phyloP scores from a whole-genome alignment of 2,888 invertebrate species.

The Tetragonisca angustula region DNA sequence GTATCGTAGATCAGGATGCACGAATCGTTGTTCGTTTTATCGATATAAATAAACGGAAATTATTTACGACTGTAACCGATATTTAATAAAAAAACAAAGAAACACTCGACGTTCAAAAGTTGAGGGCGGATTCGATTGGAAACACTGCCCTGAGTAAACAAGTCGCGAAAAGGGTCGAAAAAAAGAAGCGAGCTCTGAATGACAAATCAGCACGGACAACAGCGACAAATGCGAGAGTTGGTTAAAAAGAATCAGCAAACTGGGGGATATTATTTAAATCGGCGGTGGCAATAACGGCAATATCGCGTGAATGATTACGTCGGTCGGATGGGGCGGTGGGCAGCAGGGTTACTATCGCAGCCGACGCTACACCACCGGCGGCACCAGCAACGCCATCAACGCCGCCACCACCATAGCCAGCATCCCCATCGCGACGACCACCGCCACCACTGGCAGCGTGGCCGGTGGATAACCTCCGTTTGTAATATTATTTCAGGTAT shows the following conservation, averaged over 20 bases:
- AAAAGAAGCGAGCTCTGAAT: background rate
- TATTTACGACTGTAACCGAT: too few species aligned
- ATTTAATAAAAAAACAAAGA: too few species aligned
- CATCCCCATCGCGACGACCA: slow-evolving; percentile 51
- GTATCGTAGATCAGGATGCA: too few species aligned
- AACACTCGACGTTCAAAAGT: too few species aligned
- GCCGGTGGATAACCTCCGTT: slow-evolving; percentile 68
- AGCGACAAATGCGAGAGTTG: slow-evolving; percentile 73
- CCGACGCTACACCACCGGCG: slow-evolving; percentile 44
- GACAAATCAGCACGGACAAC: slow-evolving; percentile 69
- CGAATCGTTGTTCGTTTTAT: too few species aligned
- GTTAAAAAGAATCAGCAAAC: slow-evolving; percentile 76
- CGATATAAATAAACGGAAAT: too few species aligned
- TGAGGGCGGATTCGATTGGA: too few species aligned
- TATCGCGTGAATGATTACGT: slow-evolving; percentile 75
- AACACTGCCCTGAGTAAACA: too few species aligned
- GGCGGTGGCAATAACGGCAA: slow-evolving; percentile 68
- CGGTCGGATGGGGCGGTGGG: slow-evolving; percentile 30
- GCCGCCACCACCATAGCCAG: slow-evolving; percentile 58
- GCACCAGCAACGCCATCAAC: slow-evolving; percentile 56
- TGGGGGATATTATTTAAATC: slow-evolving; percentile 78
- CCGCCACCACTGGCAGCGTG: slow-evolving; percentile 56
- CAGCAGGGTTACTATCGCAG: slow-evolving; percentile 50
- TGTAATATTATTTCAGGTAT: slow-evolving; percentile 74
- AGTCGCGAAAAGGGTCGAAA: background rate